Base-by-base conservation (phyloP, 1,140 invertebrate genomes). In the Trigoniulus corallinus region DNA sequence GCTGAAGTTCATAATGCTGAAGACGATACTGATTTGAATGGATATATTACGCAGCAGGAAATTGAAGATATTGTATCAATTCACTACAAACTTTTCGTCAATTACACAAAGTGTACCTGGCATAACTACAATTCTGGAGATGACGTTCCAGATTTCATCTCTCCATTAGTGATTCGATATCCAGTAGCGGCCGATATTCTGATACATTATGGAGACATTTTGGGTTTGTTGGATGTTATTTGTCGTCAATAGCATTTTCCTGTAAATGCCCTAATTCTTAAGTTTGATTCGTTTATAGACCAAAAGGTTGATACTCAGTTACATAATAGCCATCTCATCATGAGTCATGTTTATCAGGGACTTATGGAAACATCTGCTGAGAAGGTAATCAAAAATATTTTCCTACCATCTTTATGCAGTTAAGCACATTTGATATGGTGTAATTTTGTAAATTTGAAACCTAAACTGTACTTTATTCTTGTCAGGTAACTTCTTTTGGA, bases 121-220 rank as follows among this genome's bases (percentile, higher is more conserved):
- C 18, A 23, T 13, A 52, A 51, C 15, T 39, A 21, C 10, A 39
- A 22, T 3, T 22, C 21, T 24, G n/a, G 29, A 7, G 15, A 34
- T 15, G 29, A 34, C 7, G 15, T 15, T 15, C 15, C 7, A 7
- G 15, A 34, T 15, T 48, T 50, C 13, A 4, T 37, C 2, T 22
- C 51, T 39, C 47, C 55, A 7, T 56, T 53, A 13, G 21, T 40
- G 0, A 22, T 26, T 46, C 49, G 55, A 15, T 52, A 56, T 47
- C 18, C 44, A 46, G 48, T 56, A n/a, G 22, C 47, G 1, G 13
- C 47, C 2, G 15, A 56, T 4, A 49, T 56, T 13, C 21, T 56
- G 3, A 49, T 47, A 47, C 7, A 27, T 13, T 12, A n/a, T n/a
- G 43, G 44, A 3, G 26, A 26, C 39, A 39, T 50, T 39, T 25